phyloP scores from a whole-genome alignment of 1,140 invertebrate species.

The Prorops nasuta region DNA sequence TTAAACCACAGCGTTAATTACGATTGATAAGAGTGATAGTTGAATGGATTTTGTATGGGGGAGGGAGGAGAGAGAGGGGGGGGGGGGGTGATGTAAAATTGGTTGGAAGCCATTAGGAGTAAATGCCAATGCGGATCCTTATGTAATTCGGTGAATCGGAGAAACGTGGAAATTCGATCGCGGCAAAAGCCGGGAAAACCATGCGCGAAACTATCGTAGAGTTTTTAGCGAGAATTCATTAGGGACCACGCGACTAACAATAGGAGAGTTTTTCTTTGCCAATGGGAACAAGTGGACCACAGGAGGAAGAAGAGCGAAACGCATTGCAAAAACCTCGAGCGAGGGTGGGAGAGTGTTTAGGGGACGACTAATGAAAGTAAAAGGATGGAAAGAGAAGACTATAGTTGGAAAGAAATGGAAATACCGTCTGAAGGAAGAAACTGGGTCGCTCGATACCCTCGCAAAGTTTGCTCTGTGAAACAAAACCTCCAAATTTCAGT shows the following conservation, averaged over 20 bases:
- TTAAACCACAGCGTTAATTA: neutral
- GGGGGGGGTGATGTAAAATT: no score
- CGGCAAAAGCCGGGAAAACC: no score
- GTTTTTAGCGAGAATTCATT: neutral
- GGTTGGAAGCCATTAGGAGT: no score
- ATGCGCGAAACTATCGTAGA: no score
- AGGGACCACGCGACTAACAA: constrained; percentile 12
- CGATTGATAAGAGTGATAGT: neutral
- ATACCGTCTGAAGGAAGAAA: constrained; percentile 23
- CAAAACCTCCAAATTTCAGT: constrained; percentile 27
- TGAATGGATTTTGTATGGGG: no score
- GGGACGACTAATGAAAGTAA: constrained; percentile 19
- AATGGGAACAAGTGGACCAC: neutral
- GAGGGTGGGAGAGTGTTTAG: neutral
- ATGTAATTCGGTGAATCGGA: neutral
- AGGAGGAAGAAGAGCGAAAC: no score
- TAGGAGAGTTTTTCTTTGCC: constrained; percentile 2
- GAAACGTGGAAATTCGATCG: neutral
- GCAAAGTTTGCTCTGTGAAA: constrained; percentile 19
- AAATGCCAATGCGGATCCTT: neutral
- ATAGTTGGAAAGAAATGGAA: constrained; percentile 5
- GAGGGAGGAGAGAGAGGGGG: no score
- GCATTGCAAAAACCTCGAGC: neutral
- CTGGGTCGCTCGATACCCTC: constrained; percentile 40
- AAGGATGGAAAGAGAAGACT: constrained; percentile 10